phyloP scores from a whole-genome alignment of 2,797 vertebrate genomes.

The Meriones psammophilus region DNA sequence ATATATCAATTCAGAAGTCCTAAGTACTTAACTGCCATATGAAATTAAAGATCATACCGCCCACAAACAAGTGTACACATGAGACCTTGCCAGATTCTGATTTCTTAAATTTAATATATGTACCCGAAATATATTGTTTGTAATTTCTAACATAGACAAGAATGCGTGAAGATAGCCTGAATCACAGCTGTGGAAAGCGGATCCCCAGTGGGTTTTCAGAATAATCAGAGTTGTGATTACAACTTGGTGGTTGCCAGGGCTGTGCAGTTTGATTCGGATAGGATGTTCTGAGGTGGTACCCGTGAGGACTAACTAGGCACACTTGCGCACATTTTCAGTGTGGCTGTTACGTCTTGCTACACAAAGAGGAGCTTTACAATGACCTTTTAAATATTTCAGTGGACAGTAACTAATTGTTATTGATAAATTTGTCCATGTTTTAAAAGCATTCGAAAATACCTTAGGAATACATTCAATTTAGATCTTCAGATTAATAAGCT shows the following conservation, averaged over 20 bases:
- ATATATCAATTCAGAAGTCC: neutral
- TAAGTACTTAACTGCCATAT: neutral
- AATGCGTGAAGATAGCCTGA: neutral
- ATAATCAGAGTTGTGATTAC: neutral
- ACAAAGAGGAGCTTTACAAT: neutral
- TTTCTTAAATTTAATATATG: neutral
- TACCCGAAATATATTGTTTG: neutral
- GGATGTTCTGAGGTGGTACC: conserved; percentile 10
- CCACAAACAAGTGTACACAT: neutral
- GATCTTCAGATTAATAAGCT: conserved; percentile 29
- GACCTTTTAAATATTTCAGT: neutral
- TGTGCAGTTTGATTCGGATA: neutral
- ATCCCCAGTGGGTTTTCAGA: neutral
- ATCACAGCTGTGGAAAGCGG: neutral
- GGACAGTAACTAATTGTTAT: conserved; percentile 2
- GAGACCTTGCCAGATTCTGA: neutral
- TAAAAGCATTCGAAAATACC: neutral
- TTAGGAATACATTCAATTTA: neutral
- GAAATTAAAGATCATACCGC: neutral
- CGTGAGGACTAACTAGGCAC: neutral
- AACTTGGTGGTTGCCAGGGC: neutral
- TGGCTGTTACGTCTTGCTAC: neutral
- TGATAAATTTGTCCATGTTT: neutral
- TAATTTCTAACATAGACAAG: neutral
- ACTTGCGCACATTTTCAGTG: neutral